A percentile compares a stretch with the other conserved stretches of the same genome.
Conservation (phyloP, 2,113 vertebrate species). For the Leuciscus idus region DNA sequence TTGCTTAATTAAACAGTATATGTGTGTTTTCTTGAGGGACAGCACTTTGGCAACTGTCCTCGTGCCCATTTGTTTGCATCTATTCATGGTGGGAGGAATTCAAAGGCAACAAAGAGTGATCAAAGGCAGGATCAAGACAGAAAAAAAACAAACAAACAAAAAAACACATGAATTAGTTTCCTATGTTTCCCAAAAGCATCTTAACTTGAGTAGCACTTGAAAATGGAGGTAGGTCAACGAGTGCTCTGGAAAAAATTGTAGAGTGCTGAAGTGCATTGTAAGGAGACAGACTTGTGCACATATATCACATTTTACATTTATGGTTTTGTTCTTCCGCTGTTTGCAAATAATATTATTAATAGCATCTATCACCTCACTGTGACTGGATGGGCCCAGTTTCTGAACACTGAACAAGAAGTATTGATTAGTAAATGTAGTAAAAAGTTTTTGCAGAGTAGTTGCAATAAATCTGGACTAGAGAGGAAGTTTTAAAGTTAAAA, state of each 20-base stretch:
- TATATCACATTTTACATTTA: too few species aligned
- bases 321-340: too few species aligned
- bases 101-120: too few species aligned
- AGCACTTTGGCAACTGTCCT: not conserved
- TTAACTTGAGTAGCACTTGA: not conserved
- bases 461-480: not conserved
- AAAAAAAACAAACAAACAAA: too few species aligned
- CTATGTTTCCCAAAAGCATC: not conserved
- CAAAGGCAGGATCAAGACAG: not conserved
- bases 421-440: not conserved
- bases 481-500: not conserved
- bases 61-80: not conserved
- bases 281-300: too few species aligned
- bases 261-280: not conserved
- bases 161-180: not conserved
- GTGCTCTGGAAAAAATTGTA: not conserved
- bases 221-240: not conserved
- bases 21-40: not conserved
- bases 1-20: not conserved
- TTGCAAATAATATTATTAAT: too few species aligned
- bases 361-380: not conserved
- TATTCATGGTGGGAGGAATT: not conserved
- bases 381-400: not conserved
- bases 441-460: not conserved
- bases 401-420: not conserved